Evolutionary conservation across 2,113 vertebrate species (phyloP), one percentile per base, ranked within the genome.

Genomic region (Calyptommatus sinebrachiatus): DNA sequence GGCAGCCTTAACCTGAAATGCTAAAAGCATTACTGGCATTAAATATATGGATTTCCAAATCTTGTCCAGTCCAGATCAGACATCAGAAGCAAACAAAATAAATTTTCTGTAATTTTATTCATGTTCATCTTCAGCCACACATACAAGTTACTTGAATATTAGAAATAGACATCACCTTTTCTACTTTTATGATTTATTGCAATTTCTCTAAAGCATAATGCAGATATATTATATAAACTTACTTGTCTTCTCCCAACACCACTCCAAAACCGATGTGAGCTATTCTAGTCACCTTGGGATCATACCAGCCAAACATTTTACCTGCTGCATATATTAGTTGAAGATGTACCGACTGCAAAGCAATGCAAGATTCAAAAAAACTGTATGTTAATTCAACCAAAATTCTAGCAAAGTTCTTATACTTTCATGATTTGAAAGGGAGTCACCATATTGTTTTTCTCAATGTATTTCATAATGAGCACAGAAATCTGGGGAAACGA

Each of bases 241-340:
- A 99, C 98, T 98, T 99, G 95, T 99, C 98, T 88, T 99, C 98
- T 35, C 98, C 98, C 29, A 99, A 92, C 76, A 99, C 98, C 85
- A 99, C 98, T 66, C 98, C 98, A 0, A 99, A 99, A 0, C 97
- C 96, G 0, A 97, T 97, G 26, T 99, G 98, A 76, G 94, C 94
- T 85, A 99, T 95, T 74, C 96, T 95, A 77, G 94, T 99, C 63
- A 97, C 95, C 82, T 95, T 93, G 31, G 98, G 96, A 83, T 99
- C 91, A 62, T 99, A 99, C 98, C 98, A 99, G 79, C 98, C 98
- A 0, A 98, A 95, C 97, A 97, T 95, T 80, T 95, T 96, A 57
- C 90, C 98, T 28, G 96, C 97, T 60, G 96, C 95, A 86, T 97
- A 99, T 82, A 99, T 29, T 24, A 96, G 71, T 86, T 99, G 97